A percentile compares a stretch with the other conserved stretches of the same genome.
phyloP scores from a whole-genome alignment of 2,113 vertebrate genomes.

The Arenaria interpres region DNA sequence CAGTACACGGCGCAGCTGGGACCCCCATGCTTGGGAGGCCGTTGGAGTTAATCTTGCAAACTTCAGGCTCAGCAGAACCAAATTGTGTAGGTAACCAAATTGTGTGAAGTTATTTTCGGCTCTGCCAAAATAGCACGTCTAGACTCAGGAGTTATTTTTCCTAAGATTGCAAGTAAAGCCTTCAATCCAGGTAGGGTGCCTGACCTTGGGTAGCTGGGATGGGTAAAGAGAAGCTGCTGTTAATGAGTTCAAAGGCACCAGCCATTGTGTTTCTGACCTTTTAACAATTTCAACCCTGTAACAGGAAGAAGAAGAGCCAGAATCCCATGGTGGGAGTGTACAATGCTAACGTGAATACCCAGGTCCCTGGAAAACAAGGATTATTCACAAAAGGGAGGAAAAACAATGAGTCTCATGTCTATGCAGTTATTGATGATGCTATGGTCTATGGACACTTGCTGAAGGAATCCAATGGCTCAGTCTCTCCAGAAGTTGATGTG shows the following conservation, averaged over 20 bases:
- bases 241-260: background rate
- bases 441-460: constrained; percentile 86
- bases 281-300: background rate
- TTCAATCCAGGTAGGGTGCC: background rate
- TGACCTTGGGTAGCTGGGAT: background rate
- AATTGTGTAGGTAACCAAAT: background rate
- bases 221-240: background rate
- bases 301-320: constrained; percentile 80
- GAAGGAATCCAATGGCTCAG: constrained; percentile 53
- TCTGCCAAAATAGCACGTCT: background rate
- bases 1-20: rapidly evolving
- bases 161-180: background rate
- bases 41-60: background rate
- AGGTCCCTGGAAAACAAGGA: constrained; percentile 68
- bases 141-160: background rate
- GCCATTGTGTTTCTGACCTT: background rate
- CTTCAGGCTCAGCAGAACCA: background rate
- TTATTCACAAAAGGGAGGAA: constrained; percentile 78
- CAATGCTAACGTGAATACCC: constrained; percentile 80
- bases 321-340: constrained; percentile 79
- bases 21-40: background rate
- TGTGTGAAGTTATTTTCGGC: background rate
- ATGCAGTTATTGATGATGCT: constrained; percentile 87
- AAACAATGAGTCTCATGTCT: constrained; percentile 87
- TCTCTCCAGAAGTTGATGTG: constrained; percentile 63